phyloP scores from a whole-genome alignment of 2,797 vertebrate genomes.

The Novumbra hubbsi region DNA sequence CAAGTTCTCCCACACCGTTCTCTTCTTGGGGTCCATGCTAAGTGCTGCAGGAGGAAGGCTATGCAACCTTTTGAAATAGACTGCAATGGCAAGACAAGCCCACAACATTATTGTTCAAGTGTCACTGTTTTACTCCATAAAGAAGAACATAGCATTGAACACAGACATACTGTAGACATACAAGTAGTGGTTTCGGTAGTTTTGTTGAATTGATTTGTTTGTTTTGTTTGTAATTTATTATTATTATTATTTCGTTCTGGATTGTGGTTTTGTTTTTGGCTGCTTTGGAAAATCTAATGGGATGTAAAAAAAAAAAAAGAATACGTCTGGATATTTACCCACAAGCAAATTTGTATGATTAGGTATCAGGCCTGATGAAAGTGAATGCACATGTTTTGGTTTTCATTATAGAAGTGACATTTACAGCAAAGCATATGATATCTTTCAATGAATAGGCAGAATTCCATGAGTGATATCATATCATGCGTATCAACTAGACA shows the following conservation, averaged over 20 bases:
- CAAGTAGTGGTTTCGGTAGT: too few relatives aligned
- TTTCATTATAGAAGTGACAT: not conserved
- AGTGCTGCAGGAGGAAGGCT: not conserved
- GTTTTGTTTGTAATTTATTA: too few relatives aligned
- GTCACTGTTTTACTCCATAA: not conserved
- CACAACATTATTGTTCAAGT: not conserved
- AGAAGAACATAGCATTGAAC: too few relatives aligned
- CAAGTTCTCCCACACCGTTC: slow-evolving; percentile 60
- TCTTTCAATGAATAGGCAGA: not conserved
- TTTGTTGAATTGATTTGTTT: too few relatives aligned
- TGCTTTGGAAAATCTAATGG: too few relatives aligned
- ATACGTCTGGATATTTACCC: not conserved
- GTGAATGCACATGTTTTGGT: not conserved
- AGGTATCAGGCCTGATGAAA: not conserved
- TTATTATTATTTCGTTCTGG: too few relatives aligned
- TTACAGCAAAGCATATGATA: not conserved
- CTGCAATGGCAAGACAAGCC: slow-evolving; percentile 2
- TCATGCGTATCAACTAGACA: too few relatives aligned
- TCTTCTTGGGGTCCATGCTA: slow-evolving; percentile 74
- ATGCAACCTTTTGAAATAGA: not conserved
- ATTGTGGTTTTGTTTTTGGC: too few relatives aligned
- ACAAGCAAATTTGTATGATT: not conserved
- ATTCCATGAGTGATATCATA: not conserved
- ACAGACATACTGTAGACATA: too few relatives aligned
- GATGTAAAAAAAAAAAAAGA: too few relatives aligned